These are phyloP conservation scores for Elgaria multicarinata DNA, from an alignment of 2,113 vertebrate species.

Conservation along the genomic window DNA sequence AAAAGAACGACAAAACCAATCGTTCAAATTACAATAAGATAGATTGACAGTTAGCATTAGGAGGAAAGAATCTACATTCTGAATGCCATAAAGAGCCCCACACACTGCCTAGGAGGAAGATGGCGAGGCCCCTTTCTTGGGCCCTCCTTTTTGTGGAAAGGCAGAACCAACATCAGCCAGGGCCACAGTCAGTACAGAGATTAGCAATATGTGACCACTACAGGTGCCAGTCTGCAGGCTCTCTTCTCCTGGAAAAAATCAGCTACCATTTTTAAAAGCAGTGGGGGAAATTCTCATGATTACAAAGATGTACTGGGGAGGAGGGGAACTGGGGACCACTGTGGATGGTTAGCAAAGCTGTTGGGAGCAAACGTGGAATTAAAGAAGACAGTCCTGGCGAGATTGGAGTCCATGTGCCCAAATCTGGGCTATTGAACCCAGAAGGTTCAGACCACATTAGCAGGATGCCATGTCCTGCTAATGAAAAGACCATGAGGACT, in stretches of 20 bases:
- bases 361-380: neutral
- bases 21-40: neutral
- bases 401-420: neutral
- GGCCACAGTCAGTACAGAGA: neutral
- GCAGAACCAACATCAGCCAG: neutral
- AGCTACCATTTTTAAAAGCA: neutral
- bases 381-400: neutral
- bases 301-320: neutral
- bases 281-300: too few relatives aligned
- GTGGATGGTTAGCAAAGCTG: neutral
- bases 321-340: neutral
- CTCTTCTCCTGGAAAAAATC: neutral
- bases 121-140: too few relatives aligned
- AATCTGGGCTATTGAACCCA: neutral
- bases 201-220: neutral
- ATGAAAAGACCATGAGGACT: neutral
- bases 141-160: neutral
- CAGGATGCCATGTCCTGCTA: neutral
- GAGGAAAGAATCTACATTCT: neutral
- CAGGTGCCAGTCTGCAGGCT: neutral
- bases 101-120: too few relatives aligned
- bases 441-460: neutral
- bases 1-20: neutral
- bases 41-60: neutral
- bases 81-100: too few relatives aligned